Conservation (phyloP, 1,140 invertebrate species). For the Diorhabda carinulata region DNA sequence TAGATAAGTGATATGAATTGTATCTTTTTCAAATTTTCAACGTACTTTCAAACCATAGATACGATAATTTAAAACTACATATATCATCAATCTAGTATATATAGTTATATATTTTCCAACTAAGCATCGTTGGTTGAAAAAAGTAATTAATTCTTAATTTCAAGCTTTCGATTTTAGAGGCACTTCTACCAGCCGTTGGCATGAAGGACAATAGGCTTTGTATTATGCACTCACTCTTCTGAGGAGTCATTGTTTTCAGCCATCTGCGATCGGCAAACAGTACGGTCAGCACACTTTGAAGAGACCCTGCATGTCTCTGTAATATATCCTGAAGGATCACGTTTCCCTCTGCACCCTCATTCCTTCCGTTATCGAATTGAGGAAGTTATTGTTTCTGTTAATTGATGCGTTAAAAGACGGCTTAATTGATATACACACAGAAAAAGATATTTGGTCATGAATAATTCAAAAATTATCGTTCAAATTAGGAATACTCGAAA, state of each 20-base stretch:
- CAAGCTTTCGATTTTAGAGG: conserved; percentile 6
- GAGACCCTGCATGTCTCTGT: conserved; percentile 14
- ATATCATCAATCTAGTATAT: not conserved
- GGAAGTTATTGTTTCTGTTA: conserved; percentile 16
- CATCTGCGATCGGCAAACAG: conserved; percentile 16
- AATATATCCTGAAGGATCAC: conserved; percentile 13
- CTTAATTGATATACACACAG: not conserved
- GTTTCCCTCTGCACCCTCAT: conserved; percentile 13
- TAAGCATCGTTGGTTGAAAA: conserved; percentile 2
- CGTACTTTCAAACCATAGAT: too few species aligned
- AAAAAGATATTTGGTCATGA: not conserved
- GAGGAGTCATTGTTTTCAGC: conserved; percentile 18
- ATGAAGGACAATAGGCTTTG: conserved; percentile 13
- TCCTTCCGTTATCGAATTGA: conserved; percentile 1
- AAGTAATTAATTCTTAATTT: conserved; percentile 20
- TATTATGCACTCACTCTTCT: conserved; percentile 11
- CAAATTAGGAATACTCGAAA: too few species aligned
- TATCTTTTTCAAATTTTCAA: too few species aligned
- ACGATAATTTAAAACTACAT: too few species aligned
- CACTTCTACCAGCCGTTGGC: conserved; percentile 5
- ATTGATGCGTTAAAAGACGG: conserved; percentile 10
- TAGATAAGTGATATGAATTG: too few species aligned
- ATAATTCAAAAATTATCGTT: too few species aligned
- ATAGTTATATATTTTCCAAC: conserved; percentile 1
- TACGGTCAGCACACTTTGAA: conserved; percentile 19